Percentiles rank a stretch among this genome's conserved stretches.
Evolutionary conservation across 2,797 vertebrate genomes (phyloP).

Genomic region (Rallus crepitans): DNA sequence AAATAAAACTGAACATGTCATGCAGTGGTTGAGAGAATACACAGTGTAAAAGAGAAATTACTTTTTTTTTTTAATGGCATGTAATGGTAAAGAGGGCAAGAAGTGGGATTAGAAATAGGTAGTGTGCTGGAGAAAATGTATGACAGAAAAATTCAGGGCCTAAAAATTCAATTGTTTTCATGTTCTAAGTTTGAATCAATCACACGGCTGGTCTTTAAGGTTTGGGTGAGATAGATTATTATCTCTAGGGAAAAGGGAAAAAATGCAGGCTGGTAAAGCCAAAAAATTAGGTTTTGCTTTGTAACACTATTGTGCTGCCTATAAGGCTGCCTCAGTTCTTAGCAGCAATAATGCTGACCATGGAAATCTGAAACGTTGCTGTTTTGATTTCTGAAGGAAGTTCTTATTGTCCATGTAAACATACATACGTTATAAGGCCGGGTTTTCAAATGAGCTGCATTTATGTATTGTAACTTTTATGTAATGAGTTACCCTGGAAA

Average conservation of each 20-base stretch:
- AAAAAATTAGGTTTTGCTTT: neutral
- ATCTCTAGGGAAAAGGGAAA: neutral
- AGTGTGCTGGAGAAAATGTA: neutral
- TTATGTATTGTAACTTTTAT: conserved; percentile 63
- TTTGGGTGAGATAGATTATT: neutral
- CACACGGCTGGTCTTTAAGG: neutral
- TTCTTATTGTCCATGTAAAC: conserved; percentile 7
- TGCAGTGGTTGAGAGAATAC: neutral
- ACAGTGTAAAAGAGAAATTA: neutral
- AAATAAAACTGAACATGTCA: neutral
- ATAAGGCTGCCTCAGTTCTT: neutral
- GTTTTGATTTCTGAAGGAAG: neutral
- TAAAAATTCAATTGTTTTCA: neutral
- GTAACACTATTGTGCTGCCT: neutral
- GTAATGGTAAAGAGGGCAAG: neutral
- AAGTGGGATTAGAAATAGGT: neutral
- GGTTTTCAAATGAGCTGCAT: conserved; percentile 30
- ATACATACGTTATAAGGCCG: neutral
- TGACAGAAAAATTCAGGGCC: neutral
- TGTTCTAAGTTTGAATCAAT: neutral
- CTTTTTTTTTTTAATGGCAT: neutral
- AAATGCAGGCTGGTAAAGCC: neutral
- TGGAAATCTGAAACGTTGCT: conserved; percentile 10
- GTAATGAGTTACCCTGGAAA: conserved; percentile 67
- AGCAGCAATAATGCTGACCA: neutral